Conservation (phyloP, 1,140 invertebrate genomes). For the Acromyrmex heyeri region DNA sequence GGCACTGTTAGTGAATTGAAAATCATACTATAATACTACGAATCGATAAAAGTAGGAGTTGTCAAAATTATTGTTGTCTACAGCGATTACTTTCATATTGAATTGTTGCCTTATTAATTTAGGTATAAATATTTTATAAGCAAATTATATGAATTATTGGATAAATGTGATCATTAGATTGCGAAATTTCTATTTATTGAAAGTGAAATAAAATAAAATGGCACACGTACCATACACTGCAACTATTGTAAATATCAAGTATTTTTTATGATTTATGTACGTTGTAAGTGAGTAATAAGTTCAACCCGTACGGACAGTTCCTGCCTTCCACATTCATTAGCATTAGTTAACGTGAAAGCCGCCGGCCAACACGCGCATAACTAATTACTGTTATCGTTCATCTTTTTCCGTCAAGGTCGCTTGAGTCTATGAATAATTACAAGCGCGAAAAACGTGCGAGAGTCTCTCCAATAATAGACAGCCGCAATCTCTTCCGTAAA, state of each 20-base stretch:
- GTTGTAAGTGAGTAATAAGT: conserved; percentile 24
- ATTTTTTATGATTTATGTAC: conserved; percentile 31
- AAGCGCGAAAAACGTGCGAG: background rate
- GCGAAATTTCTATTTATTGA: background rate
- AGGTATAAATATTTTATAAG: background rate
- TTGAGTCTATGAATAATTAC: conserved; percentile 41
- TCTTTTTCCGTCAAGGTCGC: conserved; percentile 49
- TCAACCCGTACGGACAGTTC: conserved; percentile 7
- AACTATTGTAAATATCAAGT: background rate
- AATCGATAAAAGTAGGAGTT: background rate
- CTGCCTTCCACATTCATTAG: conserved; percentile 42
- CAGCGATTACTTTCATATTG: background rate
- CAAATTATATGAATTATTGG: background rate
- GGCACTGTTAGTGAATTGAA: conserved; percentile 34
- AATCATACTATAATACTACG: background rate
- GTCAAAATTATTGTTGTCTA: conserved; percentile 14
- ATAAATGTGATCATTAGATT: background rate
- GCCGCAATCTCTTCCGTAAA: background rate
- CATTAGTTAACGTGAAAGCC: conserved; percentile 51
- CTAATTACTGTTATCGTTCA: conserved; percentile 47
- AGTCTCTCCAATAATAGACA: background rate
- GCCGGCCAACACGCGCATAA: conserved; percentile 29
- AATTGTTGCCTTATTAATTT: background rate
- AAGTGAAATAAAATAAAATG: background rate
- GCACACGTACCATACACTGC: background rate